These are phyloP conservation scores for Dicentrarchus labrax DNA, from an alignment of 2,113 vertebrate species.

Conservation along the genomic window DNA sequence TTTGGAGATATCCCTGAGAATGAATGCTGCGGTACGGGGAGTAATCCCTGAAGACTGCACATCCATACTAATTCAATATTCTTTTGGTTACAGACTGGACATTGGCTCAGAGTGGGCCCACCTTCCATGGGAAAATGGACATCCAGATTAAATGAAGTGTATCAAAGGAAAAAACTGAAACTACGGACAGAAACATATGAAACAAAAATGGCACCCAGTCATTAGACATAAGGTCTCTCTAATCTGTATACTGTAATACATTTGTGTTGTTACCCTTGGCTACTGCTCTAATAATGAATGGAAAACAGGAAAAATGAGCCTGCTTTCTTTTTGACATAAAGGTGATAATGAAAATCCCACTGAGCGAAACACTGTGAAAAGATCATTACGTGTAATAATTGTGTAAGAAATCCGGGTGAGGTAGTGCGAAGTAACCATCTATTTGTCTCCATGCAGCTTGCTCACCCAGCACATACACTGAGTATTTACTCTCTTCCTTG, in stretches of 20 bases:
- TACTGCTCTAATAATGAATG: not conserved
- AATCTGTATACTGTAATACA: too few species aligned
- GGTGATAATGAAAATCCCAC: constrained; percentile 15
- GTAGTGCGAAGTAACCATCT: not conserved
- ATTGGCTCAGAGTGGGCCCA: not conserved
- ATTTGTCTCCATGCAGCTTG: not conserved
- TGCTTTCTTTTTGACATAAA: not conserved
- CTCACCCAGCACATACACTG: not conserved
- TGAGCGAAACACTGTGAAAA: constrained; percentile 2
- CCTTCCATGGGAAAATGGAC: not conserved
- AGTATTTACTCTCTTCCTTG: constrained; percentile 5
- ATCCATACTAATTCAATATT: not conserved
- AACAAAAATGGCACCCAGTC: too few species aligned
- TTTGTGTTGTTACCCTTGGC: not conserved
- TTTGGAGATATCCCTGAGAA: not conserved
- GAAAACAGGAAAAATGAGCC: too few species aligned
- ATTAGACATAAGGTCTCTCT: not conserved
- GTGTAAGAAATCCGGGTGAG: not conserved
- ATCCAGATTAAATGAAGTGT: not conserved
- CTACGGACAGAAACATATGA: too few species aligned
- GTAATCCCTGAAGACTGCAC: not conserved
- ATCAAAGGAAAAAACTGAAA: not conserved
- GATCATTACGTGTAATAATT: constrained; percentile 1
- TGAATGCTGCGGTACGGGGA: not conserved
- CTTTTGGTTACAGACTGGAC: too few species aligned